Evolutionary conservation across 53 echinoderm and acorn worm genomes (phyloP).

Genomic region (Astropecten irregularis): DNA sequence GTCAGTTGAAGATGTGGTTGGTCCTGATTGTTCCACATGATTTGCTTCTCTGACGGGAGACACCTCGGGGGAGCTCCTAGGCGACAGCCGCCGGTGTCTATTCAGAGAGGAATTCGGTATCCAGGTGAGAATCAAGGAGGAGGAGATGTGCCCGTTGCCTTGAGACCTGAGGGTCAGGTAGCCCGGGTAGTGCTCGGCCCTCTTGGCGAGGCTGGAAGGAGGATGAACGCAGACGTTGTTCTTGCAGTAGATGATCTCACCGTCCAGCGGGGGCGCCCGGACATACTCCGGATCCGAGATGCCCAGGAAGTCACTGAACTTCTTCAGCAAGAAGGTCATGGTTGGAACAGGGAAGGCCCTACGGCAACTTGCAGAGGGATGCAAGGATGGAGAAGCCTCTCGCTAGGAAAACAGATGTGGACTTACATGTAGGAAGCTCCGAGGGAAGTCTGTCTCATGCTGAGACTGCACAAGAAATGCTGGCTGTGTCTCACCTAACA

Average conservation of each 20-base stretch:
- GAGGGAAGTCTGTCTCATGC: neutral
- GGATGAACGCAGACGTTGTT: slow-evolving; percentile 99
- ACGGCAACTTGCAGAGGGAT: too few species aligned
- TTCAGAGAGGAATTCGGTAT: slow-evolving; percentile 94
- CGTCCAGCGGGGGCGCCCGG: slow-evolving; percentile 90
- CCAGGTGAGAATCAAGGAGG: slow-evolving; percentile 92
- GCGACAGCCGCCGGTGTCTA: slow-evolving; percentile 30
- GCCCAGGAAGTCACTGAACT: slow-evolving; percentile 92
- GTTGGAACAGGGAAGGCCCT: neutral
- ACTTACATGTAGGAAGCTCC: too few species aligned
- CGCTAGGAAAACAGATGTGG: too few species aligned
- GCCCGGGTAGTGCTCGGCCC: slow-evolving; percentile 80
- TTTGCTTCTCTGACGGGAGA: slow-evolving; percentile 3
- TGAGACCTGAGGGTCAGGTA: slow-evolving; percentile 93
- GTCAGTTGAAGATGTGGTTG: neutral
- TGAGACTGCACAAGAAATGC: neutral
- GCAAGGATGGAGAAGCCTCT: neutral
- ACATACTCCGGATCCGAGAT: slow-evolving; percentile 88
- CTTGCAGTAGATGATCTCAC: slow-evolving; percentile 99
- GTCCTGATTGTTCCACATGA: neutral
- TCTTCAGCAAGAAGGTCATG: slow-evolving; percentile 82
- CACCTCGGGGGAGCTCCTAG: slow-evolving; percentile 9
- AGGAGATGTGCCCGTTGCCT: slow-evolving; percentile 64
- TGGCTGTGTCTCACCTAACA: neutral
- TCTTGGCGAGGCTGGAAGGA: slow-evolving; percentile 76